Conservation (phyloP, 37 sponge, comb jelly and placozoan genomes). For the Chondrosia reniformis region DNA sequence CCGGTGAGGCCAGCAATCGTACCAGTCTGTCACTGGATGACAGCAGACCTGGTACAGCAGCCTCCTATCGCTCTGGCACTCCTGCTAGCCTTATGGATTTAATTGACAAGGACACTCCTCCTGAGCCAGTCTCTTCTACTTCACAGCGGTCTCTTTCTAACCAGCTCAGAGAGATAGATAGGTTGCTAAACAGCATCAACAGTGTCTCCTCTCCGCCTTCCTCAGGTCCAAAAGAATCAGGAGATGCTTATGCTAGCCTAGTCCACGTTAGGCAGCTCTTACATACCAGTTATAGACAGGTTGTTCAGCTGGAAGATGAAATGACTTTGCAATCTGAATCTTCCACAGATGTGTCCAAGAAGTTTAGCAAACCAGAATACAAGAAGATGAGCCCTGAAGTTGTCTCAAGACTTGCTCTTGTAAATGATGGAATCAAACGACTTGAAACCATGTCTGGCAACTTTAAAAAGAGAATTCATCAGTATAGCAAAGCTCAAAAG, state of each 20-base stretch:
- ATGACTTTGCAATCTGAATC: not conserved
- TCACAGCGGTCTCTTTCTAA: not conserved
- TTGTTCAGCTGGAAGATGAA: not conserved
- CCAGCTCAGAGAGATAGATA: not conserved
- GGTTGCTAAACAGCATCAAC: not conserved
- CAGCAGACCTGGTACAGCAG: slow-evolving; percentile 4
- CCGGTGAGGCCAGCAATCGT: not conserved
- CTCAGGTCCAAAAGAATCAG: too few relatives aligned
- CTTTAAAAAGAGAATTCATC: slow-evolving; percentile 37
- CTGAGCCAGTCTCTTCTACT: not conserved
- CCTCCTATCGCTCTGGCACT: not conserved
- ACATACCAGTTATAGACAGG: not conserved
- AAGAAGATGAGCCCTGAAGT: slow-evolving; percentile 1
- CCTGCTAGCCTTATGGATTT: slow-evolving; percentile 14
- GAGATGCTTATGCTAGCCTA: not conserved
- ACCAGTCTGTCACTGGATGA: not conserved
- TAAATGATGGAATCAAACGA: not conserved
- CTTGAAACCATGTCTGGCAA: slow-evolving; percentile 16
- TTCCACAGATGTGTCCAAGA: not conserved
- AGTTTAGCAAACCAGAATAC: slow-evolving; percentile 5
- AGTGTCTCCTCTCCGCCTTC: not conserved
- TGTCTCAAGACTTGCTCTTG: not conserved
- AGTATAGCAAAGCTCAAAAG: slow-evolving; percentile 21
- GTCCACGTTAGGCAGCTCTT: not conserved
- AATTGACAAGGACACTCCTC: slow-evolving; percentile 3